A percentile compares a stretch with the other conserved stretches of the same genome.
phyloP scores from a whole-genome alignment of 2,113 vertebrate species.

The Xerus inauris region DNA sequence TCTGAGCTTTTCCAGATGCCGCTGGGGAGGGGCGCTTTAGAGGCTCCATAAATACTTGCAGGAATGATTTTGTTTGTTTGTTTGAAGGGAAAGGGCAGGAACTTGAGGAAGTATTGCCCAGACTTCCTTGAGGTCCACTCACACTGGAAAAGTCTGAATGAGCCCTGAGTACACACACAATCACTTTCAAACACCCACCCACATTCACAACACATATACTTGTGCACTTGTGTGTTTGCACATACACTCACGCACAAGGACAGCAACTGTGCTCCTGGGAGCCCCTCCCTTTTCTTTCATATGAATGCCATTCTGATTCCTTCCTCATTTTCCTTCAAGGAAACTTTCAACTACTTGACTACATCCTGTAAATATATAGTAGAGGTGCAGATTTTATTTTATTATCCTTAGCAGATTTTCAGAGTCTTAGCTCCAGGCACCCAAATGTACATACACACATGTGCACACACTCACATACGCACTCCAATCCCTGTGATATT shows the following conservation, averaged over 20 bases:
- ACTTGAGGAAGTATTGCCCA: slow-evolving; percentile 60
- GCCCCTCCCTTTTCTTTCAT: not conserved
- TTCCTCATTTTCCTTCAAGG: slow-evolving; percentile 38
- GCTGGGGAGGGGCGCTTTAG: slow-evolving; percentile 5
- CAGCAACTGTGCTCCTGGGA: not conserved
- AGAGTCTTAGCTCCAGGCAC: slow-evolving; percentile 16
- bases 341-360: slow-evolving; percentile 39
- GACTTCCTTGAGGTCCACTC: slow-evolving; percentile 54
- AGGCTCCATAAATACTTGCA: slow-evolving; percentile 72
- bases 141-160: slow-evolving; percentile 24
- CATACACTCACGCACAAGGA: not conserved
- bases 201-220: not conserved
- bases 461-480: not conserved
- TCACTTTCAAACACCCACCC: not conserved
- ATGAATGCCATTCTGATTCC: not conserved
- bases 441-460: not conserved
- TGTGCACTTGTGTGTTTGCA: not conserved
- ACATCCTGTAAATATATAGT: slow-evolving; percentile 18
- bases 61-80: slow-evolving; percentile 78
- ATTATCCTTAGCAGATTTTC: slow-evolving; percentile 52
- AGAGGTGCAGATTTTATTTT: slow-evolving; percentile 61
- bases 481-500: not conserved
- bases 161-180: not conserved
- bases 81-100: slow-evolving; percentile 61
- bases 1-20: slow-evolving; percentile 82